Base-by-base conservation (phyloP, 2,888 invertebrate species). In the Adelognathus sp. region DNA sequence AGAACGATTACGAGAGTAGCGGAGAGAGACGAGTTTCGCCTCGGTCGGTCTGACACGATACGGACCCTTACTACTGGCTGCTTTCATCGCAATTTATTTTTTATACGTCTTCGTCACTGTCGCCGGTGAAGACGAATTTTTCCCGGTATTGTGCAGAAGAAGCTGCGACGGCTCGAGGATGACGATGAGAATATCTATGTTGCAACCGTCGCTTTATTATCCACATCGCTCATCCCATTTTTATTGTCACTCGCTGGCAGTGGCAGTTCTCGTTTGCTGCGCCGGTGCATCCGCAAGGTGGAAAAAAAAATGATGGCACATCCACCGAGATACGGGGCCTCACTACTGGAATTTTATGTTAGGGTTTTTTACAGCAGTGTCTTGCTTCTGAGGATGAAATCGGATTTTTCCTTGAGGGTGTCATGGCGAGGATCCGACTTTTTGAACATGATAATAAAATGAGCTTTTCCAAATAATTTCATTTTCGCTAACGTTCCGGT, bases 171-270 rank as follows among this genome's bases (percentile, higher is more conserved):
- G 29, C 39, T 7, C 46, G 41, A 7, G 46, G 29, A 67, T 31
- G 52, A 67, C 44, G 14, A 77, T 67, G 56, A 77, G 67, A 72
- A 39, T 61, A n/a, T 9, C 36, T 33, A n/a, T 11, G 24, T 61
- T 39, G 21, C 11, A 39, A 58, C n/a, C 29, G 6, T 36, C 9
- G 39, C 18, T 39, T 18, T 16, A 4, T 58, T 2, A 1, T 33
- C 11, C 9, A 14, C 14, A n/a, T 3, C 7, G 24, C 50, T 39
- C 33, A 31, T 54, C 24, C 1, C 44, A 46, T 69, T 66, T 56
- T 63, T 63, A 77, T 63, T 39, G 39, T 72, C 72, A 31, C 50
- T 36, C 50, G 50, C 7, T 27, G 2, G 18, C 31, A 9, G 33
- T 14, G 11, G 1, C 9, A 6, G 11, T 5, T 31, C 9, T 18